Percentiles rank a stretch among this genome's conserved stretches.
phyloP scores from a whole-genome alignment of 2,113 vertebrate genomes.

The Sebastes fasciatus region DNA sequence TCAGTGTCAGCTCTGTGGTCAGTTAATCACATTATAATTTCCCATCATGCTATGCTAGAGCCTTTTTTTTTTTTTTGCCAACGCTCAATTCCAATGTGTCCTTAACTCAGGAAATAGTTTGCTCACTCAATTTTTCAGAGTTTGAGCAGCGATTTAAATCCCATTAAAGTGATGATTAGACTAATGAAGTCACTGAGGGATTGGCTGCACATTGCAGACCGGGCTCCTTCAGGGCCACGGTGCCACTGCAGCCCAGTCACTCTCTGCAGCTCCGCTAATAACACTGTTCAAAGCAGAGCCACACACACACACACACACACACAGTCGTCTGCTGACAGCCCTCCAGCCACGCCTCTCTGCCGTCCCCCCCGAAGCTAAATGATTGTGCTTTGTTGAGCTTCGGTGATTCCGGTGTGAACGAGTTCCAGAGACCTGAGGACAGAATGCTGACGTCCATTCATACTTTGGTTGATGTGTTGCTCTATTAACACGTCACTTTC shows the following conservation, averaged over 20 bases:
- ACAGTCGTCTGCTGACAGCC: not conserved
- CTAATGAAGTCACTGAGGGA: conserved; percentile 73
- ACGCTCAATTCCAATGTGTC: conserved; percentile 64
- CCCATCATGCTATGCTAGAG: conserved; percentile 32
- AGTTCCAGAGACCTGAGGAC: not conserved
- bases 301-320: not conserved
- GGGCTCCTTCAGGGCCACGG: conserved; percentile 25
- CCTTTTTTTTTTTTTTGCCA: conserved; percentile 21
- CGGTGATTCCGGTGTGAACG: not conserved
- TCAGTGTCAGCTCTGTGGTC: conserved; percentile 40
- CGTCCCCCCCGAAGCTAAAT: not conserved
- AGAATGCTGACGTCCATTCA: not conserved
- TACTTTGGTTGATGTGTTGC: not conserved
- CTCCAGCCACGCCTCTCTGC: not conserved
- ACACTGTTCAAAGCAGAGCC: conserved; percentile 11
- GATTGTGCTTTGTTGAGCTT: not conserved
- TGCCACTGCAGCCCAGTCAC: conserved; percentile 26
- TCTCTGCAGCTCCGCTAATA: conserved; percentile 15
- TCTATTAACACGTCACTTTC: not conserved
- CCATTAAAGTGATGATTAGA: conserved; percentile 74
- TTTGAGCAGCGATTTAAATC: conserved; percentile 74
- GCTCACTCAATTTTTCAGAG: conserved; percentile 68
- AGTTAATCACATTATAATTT: conserved; percentile 66
- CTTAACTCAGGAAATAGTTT: conserved; percentile 67
- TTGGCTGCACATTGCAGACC: conserved; percentile 34